phyloP scores from a whole-genome alignment of 2,113 vertebrate species.

The Syngnathus scovelli region DNA sequence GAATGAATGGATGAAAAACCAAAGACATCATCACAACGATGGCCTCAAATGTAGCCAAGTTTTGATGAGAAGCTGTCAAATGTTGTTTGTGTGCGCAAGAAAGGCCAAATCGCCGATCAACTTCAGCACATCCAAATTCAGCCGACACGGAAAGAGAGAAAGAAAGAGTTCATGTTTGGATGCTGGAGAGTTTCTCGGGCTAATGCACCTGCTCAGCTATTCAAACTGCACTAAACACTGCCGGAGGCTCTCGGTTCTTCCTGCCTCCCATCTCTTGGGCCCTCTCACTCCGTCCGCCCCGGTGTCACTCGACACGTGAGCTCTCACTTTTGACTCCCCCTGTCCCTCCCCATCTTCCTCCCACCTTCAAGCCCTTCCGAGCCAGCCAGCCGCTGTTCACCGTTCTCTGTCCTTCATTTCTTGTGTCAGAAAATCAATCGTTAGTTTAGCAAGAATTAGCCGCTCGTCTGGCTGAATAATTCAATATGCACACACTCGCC shows the following conservation, averaged over 20 bases:
- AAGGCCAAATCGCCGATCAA: not conserved
- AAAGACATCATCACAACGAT: not conserved
- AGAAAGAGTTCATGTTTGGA: slow-evolving; percentile 5
- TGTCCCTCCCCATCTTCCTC: slow-evolving; percentile 26
- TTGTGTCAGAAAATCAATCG: slow-evolving; percentile 91
- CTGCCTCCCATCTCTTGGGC: slow-evolving; percentile 14
- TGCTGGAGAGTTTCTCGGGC: slow-evolving; percentile 28
- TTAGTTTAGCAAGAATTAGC: slow-evolving; percentile 64
- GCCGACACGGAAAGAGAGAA: not conserved
- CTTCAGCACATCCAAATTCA: not conserved
- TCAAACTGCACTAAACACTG: slow-evolving; percentile 70
- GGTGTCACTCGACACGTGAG: slow-evolving; percentile 12
- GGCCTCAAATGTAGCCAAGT: not conserved
- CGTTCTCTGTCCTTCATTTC: slow-evolving; percentile 46
- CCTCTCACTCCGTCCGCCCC: slow-evolving; percentile 1
- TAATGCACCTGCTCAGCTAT: slow-evolving; percentile 73
- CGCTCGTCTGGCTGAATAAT: slow-evolving; percentile 74
- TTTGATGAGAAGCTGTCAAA: not conserved
- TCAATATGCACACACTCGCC: slow-evolving; percentile 42
- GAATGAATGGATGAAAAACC: no score
- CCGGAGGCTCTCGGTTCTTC: slow-evolving; percentile 58
- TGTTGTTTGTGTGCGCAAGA: not conserved
- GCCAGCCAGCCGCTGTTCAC: not conserved
- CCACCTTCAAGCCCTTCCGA: slow-evolving; percentile 17
- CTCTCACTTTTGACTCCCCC: slow-evolving; percentile 10